These are phyloP conservation scores for Malurus alboscapulatus DNA, from an alignment of 2,113 vertebrate genomes.

Conservation along the genomic window DNA sequence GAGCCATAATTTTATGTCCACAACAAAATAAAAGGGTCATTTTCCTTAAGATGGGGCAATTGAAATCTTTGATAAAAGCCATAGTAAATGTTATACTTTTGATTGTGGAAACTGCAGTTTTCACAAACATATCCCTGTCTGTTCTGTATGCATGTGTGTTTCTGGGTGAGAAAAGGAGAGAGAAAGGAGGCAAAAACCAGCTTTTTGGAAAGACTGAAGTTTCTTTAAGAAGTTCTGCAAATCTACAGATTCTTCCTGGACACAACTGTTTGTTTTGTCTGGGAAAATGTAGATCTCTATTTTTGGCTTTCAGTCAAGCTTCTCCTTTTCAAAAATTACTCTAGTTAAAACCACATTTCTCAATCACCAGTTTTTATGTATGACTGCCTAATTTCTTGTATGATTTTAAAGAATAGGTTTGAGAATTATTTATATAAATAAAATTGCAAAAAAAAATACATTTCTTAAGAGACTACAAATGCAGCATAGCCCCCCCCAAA, in stretches of 20 bases:
- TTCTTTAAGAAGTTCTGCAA: slow-evolving; percentile 21
- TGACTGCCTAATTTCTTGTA: background rate
- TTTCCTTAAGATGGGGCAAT: slow-evolving; percentile 89
- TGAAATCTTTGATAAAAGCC: slow-evolving; percentile 93
- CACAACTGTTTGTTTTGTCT: background rate
- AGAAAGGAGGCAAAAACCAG: background rate
- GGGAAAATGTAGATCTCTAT: background rate
- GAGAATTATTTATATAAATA: background rate
- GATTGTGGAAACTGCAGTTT: slow-evolving; percentile 81
- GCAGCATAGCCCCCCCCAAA: background rate
- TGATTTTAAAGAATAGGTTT: background rate
- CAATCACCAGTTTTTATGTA: background rate
- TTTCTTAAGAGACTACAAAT: background rate
- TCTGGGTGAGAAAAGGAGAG: background rate
- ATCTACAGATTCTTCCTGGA: background rate
- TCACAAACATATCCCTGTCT: slow-evolving; percentile 76
- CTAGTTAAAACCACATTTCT: background rate
- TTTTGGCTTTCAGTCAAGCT: background rate
- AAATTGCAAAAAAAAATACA: background rate
- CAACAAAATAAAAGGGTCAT: slow-evolving; percentile 99
- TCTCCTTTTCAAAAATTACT: background rate
- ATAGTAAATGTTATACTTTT: slow-evolving; percentile 88
- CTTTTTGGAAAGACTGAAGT: slow-evolving; percentile 47
- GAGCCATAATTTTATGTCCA: slow-evolving; percentile 98
- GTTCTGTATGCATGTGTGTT: background rate